Percentiles rank a stretch among this genome's conserved stretches.
Conservation (phyloP, 1,140 invertebrate species). For the Muscidifurax raptorellus region DNA sequence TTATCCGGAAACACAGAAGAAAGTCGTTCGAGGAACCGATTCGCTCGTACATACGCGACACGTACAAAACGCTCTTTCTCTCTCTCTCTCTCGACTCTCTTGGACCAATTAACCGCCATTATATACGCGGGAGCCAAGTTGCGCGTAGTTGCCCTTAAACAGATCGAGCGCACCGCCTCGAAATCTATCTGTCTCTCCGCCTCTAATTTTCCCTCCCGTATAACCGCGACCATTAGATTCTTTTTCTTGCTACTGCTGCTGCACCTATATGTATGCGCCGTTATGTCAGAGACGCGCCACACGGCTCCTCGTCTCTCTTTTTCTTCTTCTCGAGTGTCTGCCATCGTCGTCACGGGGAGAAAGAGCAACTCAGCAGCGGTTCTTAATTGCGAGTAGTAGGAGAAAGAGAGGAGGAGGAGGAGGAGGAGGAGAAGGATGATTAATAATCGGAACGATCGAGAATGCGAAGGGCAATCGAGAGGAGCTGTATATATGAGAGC, state of each 20-base stretch:
- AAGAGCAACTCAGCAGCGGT: not conserved
- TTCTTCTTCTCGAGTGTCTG: not conserved
- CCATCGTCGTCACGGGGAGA: not conserved
- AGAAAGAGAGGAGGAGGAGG: not conserved
- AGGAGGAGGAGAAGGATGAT: conserved; percentile 16
- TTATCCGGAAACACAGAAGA: conserved; percentile 35
- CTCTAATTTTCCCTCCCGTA: not conserved
- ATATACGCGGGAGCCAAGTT: not conserved
- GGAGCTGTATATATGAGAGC: not conserved
- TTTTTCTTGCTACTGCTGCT: not conserved
- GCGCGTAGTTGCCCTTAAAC: conserved; percentile 24
- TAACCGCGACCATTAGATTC: not conserved
- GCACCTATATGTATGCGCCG: not conserved
- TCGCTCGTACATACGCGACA: not conserved
- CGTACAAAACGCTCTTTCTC: not conserved
- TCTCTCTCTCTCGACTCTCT: not conserved
- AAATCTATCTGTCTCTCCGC: conserved; percentile 11
- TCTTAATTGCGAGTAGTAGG: conserved; percentile 26
- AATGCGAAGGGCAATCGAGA: conserved; percentile 40
- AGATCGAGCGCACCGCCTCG: not conserved
- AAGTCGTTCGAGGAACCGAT: conserved; percentile 40
- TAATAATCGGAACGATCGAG: conserved; percentile 47
- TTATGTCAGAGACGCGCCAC: conserved; percentile 4
- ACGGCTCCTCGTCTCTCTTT: not conserved
- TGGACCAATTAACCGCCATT: conserved; percentile 32